Conservation (phyloP, 2,113 vertebrate species). For the Ahaetulla prasina region DNA sequence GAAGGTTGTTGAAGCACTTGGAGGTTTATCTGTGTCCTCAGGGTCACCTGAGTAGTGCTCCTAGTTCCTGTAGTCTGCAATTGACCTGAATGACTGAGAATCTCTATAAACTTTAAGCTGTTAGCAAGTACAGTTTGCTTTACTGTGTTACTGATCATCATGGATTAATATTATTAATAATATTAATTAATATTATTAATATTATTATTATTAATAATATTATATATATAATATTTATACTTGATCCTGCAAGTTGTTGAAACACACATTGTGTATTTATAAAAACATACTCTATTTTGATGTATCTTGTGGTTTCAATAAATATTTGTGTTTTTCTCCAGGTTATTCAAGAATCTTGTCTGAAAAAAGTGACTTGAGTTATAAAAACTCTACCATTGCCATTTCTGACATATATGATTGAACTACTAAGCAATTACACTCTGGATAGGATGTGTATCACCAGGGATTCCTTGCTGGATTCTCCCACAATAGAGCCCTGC, state of each 20-base stretch:
- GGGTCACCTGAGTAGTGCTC: too few species aligned
- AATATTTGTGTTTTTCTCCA: neutral
- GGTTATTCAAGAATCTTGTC: neutral
- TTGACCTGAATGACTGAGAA: too few species aligned
- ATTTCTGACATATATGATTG: neutral
- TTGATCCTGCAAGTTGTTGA: neutral
- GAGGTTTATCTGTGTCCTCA: too few species aligned
- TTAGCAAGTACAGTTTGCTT: neutral
- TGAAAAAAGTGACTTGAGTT: neutral
- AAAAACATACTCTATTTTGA: neutral
- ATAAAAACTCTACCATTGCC: neutral
- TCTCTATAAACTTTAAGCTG: neutral
- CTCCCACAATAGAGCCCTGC: neutral
- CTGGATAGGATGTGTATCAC: neutral
- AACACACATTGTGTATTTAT: neutral
- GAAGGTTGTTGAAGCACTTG: too few species aligned
- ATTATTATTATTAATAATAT: too few species aligned
- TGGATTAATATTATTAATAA: too few species aligned
- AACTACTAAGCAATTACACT: neutral
- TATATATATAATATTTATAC: neutral
- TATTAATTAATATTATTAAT: neutral
- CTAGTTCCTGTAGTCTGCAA: too few species aligned
- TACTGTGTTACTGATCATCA: neutral
- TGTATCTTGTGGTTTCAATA: neutral
- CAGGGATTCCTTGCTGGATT: neutral